Evolutionary conservation across 2,113 vertebrate genomes (phyloP).

Genomic region (Megaceryle torquata): DNA sequence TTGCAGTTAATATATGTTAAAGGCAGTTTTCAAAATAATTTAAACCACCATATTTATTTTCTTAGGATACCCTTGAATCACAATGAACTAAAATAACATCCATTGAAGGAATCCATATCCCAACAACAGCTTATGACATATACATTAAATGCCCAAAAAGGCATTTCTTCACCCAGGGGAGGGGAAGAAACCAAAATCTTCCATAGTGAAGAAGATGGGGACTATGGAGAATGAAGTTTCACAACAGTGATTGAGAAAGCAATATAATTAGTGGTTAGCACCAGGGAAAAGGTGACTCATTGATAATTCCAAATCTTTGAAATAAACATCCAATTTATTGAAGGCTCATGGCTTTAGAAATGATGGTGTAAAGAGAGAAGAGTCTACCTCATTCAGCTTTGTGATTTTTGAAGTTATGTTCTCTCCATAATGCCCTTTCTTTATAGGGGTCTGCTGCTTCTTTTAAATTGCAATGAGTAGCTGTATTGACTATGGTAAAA

Average conservation of each 20-base stretch:
- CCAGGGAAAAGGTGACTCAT: not conserved
- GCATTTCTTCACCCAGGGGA: not conserved
- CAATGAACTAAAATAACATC: not conserved
- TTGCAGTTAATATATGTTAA: not conserved
- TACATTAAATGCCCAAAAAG: not conserved
- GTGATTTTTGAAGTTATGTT: not conserved
- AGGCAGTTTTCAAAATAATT: not conserved
- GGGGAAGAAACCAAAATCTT: too few species aligned
- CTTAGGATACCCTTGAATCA: not conserved
- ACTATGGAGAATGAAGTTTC: not conserved
- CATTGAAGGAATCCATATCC: not conserved
- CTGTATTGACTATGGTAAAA: not conserved
- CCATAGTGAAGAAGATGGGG: too few species aligned
- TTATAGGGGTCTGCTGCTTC: not conserved
- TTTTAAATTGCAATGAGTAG: not conserved
- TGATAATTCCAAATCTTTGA: not conserved
- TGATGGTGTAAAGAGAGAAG: not conserved
- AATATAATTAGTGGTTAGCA: not conserved
- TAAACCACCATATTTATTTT: not conserved
- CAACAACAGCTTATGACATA: not conserved
- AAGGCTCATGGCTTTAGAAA: not conserved
- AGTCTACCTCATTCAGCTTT: not conserved
- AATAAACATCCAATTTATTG: not conserved
- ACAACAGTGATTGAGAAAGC: not conserved
- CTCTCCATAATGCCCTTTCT: not conserved